Base-by-base conservation (phyloP, 2,888 invertebrate species). In the Ptychoptera contaminata region DNA sequence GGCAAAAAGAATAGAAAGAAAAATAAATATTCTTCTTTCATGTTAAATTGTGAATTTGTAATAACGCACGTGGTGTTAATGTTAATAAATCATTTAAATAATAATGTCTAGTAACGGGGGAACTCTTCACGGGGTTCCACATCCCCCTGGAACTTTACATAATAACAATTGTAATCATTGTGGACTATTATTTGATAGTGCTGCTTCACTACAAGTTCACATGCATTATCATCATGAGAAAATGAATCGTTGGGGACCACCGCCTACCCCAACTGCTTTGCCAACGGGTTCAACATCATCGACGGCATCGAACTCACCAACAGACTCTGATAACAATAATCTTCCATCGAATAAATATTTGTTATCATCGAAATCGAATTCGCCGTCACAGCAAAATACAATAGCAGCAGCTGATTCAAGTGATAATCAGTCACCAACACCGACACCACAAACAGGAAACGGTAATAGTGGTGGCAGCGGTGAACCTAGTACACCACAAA, bases 161-260 rank as follows among this genome's bases (percentile, higher is more conserved):
- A 76, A 76, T 60, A 23, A 23, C 7, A 23, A 23, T 23, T 85
- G 83, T 67, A 78, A 79, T 64, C 77, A 82, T 63, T 85, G 84
- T 68, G 78, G 77, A 56, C 67, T 82, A 52, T 75, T 73, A 57
- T 74, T 85, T 59, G 82, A 85, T 61, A 80, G 81, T 54, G 74
- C 75, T 47, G 79, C 79, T 56, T 83, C 82, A 48, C 70, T 85
- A 52, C 79, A 83, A 56, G 83, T 84, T 51, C 85, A 85, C 66
- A 68, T 82, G 55, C 78, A 79, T 58, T 85, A 84, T 63, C 82
- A 83, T 57, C 80, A 82, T 62, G 82, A 83, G 58, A 81, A 81
- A 58, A 48, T 49, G 46, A 48, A 47, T 42, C 49, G 50, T 46
- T 53, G 52, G 52, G 48, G 51, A 42, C 31, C 42, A 44, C 41